phyloP scores from a whole-genome alignment of 2,888 invertebrate species.

The Drosophila atripex region DNA sequence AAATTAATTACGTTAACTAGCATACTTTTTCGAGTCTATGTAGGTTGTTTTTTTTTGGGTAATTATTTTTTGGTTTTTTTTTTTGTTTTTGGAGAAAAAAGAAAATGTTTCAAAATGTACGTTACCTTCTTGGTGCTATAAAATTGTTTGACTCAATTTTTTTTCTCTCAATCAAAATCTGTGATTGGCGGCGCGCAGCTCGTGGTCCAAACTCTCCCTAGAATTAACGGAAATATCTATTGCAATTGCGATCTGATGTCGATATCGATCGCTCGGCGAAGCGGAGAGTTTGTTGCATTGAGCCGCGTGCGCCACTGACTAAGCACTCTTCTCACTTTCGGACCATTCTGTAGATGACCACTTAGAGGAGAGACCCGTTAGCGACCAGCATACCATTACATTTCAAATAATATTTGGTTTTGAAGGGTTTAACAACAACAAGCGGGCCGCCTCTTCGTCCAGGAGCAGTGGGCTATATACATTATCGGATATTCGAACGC shows the following conservation, averaged over 20 bases:
- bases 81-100: slow-evolving; percentile 64
- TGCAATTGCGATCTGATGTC: slow-evolving; percentile 4
- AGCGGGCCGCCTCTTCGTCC: slow-evolving; percentile 63
- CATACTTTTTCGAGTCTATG: slow-evolving; percentile 40
- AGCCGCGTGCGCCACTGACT: slow-evolving; percentile 71
- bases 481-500: slow-evolving; percentile 46
- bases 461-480: slow-evolving; percentile 68
- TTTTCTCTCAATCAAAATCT: slow-evolving; percentile 78
- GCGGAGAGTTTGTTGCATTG: slow-evolving; percentile 76
- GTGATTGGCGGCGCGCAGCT: slow-evolving; percentile 76
- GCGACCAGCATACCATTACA: slow-evolving; percentile 27
- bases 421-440: slow-evolving; percentile 50
- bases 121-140: slow-evolving; percentile 79
- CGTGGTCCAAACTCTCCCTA: slow-evolving; percentile 75
- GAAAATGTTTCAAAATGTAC: slow-evolving; percentile 79
- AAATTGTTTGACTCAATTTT: slow-evolving; percentile 75
- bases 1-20: slow-evolving; percentile 26
- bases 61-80: slow-evolving; percentile 17
- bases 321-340: slow-evolving; percentile 56
- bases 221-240: slow-evolving; percentile 24
- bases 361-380: slow-evolving; percentile 29
- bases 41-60: slow-evolving; percentile 20
- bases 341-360: slow-evolving; percentile 37
- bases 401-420: slow-evolving; percentile 10
- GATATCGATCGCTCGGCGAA: slow-evolving; percentile 68